phyloP scores from a whole-genome alignment of 1,140 invertebrate species.

The Tyrophagus putrescentiae region DNA sequence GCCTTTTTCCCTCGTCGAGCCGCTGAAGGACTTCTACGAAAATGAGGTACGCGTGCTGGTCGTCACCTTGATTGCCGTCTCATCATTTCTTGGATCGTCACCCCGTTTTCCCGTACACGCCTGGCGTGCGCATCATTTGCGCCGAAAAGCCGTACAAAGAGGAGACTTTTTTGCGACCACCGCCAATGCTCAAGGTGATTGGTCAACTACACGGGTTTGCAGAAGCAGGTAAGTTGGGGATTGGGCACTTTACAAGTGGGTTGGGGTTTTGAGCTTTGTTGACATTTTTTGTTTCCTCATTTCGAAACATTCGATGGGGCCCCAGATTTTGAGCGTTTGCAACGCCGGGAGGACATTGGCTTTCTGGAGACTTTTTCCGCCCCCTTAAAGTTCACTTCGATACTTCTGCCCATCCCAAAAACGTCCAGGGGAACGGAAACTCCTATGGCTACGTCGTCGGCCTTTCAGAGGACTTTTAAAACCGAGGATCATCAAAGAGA shows the following conservation, averaged over 20 bases:
- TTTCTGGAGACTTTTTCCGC: constrained; percentile 60
- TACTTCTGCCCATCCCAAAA: constrained; percentile 78
- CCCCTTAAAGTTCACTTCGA: constrained; percentile 59
- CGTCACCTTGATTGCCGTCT: constrained; percentile 66
- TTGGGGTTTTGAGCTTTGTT: no score
- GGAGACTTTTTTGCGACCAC: constrained; percentile 84
- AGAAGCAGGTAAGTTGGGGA: constrained; percentile 68
- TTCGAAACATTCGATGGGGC: no score
- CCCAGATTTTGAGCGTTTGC: no score
- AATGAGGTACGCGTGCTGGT: constrained; percentile 99
- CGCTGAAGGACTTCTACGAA: constrained; percentile 97
- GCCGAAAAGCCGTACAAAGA: constrained; percentile 90
- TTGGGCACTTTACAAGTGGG: no score
- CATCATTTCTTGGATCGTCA: constrained; percentile 81
- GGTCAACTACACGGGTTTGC: constrained; percentile 76
- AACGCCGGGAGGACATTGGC: no score
- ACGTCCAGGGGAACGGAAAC: constrained; percentile 78
- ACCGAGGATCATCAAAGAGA: constrained; percentile 33
- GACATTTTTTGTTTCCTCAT: no score
- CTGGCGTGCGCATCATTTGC: constrained; percentile 84
- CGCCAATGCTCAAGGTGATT: constrained; percentile 76
- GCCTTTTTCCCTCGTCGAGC: constrained; percentile 83
- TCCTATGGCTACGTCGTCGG: constrained; percentile 91
- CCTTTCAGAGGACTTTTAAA: constrained; percentile 59
- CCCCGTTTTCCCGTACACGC: constrained; percentile 83